Evolutionary conservation across 2,113 vertebrate genomes (phyloP).

Genomic region (Microcebus jonahi): DNA sequence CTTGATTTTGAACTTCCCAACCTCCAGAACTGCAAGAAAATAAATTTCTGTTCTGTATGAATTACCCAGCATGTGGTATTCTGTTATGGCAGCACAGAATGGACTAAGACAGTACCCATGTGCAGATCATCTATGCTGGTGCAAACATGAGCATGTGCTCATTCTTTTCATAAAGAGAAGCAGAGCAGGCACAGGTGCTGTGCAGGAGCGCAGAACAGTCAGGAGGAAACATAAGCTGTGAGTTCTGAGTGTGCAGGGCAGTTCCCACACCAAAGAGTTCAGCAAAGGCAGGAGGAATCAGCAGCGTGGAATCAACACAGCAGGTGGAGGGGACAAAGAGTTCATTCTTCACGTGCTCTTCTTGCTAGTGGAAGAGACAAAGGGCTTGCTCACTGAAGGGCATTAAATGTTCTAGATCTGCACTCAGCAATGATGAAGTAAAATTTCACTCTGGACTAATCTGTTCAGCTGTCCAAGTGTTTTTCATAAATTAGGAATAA

Average conservation of each 20-base stretch:
- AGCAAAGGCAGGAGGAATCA: not conserved
- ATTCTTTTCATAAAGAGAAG: not conserved
- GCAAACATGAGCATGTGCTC: fast-evolving
- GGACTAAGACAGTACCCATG: not conserved
- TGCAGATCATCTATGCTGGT: not conserved
- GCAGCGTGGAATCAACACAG: not conserved
- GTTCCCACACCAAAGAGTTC: fast-evolving
- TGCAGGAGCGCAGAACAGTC: not conserved
- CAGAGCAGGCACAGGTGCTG: not conserved
- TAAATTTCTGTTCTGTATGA: not conserved
- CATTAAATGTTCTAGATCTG: not conserved
- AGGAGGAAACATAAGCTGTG: not conserved
- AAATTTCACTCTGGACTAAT: not conserved
- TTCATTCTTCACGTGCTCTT: too few relatives aligned
- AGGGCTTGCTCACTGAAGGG: not conserved
- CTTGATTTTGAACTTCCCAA: not conserved
- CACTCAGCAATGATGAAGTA: not conserved
- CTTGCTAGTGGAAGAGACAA: not conserved
- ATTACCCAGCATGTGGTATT: not conserved
- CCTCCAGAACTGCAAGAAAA: not conserved
- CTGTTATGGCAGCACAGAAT: not conserved
- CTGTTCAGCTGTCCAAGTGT: not conserved
- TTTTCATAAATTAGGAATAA: not conserved
- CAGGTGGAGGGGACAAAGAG: too few relatives aligned
- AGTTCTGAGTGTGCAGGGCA: not conserved